These are phyloP conservation scores for Ascaphus truei DNA, from an alignment of 2,113 vertebrate species.

Conservation along the genomic window DNA sequence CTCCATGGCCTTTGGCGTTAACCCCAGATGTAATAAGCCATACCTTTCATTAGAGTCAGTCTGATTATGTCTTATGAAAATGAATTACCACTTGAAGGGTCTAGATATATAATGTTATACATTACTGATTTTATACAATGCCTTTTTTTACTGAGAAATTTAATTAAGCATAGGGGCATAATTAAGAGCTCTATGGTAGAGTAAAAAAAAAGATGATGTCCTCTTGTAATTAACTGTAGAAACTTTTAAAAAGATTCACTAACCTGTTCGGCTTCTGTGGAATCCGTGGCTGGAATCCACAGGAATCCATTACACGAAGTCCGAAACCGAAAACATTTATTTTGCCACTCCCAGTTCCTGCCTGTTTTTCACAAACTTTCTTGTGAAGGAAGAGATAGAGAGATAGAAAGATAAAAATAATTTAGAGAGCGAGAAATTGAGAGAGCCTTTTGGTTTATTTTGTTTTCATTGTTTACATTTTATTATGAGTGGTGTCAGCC, in stretches of 20 bases:
- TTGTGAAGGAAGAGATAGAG: no score
- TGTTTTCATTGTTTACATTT: no score
- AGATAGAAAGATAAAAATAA: no score
- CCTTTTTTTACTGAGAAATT: neutral
- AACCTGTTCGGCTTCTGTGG: no score
- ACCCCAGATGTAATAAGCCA: conserved; percentile 43
- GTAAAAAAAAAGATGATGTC: conserved; percentile 48
- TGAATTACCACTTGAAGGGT: conserved; percentile 54
- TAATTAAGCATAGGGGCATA: conserved; percentile 51
- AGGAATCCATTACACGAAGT: no score
- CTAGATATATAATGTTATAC: conserved; percentile 45
- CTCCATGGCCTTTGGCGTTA: conserved; percentile 43
- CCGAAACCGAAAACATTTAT: no score
- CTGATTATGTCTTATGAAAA: conserved; percentile 51
- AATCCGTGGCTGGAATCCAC: no score
- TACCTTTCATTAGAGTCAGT: conserved; percentile 48
- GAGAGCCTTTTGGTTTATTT: no score
- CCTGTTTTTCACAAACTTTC: no score
- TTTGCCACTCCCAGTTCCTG: no score
- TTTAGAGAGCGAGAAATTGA: no score
- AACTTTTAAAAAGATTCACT: conserved; percentile 55
- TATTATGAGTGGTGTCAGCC: no score
- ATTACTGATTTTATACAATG: conserved; percentile 40
- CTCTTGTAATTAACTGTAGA: conserved; percentile 61
- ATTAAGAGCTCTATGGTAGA: conserved; percentile 49